Evolutionary conservation across 2,797 vertebrate species (phyloP).

Genomic region (Enteromius paludinosus): DNA sequence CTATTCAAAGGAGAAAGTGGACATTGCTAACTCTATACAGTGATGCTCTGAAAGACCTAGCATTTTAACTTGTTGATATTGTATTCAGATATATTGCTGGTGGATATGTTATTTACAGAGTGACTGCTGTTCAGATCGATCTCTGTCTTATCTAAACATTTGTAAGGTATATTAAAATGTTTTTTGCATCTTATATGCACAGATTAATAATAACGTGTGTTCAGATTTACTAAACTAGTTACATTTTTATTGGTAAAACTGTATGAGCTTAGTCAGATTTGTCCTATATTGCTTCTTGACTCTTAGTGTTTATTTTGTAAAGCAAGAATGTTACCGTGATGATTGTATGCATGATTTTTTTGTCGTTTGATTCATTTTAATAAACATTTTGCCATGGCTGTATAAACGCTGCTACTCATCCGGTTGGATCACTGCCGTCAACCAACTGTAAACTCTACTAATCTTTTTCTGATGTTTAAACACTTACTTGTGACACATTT

Average conservation of each 20-base stretch:
- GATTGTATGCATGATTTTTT: conserved; percentile 27
- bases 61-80: conserved; percentile 18
- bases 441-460: background rate
- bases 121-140: conserved; percentile 10
- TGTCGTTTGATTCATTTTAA: background rate
- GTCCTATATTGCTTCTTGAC: conserved; percentile 16
- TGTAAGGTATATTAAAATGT: conserved; percentile 4
- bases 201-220: conserved; percentile 2
- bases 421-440: background rate
- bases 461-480: background rate
- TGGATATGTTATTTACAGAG: conserved; percentile 9
- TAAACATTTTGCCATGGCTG: conserved; percentile 6
- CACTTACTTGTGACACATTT: background rate
- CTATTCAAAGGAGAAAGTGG: background rate
- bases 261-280: conserved; percentile 10
- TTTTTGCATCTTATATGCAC: conserved; percentile 13
- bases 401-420: conserved; percentile 18
- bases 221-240: conserved; percentile 6
- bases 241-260: conserved; percentile 16
- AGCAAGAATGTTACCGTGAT: conserved; percentile 10
- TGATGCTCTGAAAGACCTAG: conserved; percentile 6
- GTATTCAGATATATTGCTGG: conserved; percentile 13
- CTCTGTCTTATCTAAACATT: conserved; percentile 5
- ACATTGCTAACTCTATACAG: background rate
- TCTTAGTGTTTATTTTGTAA: conserved; percentile 27